These are phyloP conservation scores for Dichetophora obliterata DNA, from an alignment of 2,888 invertebrate genomes.

Conservation along the genomic window DNA sequence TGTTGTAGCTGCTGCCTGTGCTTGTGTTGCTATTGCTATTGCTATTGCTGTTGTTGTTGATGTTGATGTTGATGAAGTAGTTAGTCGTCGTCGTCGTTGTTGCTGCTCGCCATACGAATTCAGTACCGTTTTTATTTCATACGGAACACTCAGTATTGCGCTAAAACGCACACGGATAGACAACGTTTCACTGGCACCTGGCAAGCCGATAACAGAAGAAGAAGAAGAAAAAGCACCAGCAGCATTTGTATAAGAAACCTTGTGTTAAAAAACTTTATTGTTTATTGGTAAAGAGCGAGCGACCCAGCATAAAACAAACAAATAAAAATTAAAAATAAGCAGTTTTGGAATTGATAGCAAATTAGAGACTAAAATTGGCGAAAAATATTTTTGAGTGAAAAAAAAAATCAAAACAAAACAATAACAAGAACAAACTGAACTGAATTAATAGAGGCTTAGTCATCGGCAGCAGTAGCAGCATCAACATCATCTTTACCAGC, in stretches of 20 bases:
- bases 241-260: neutral
- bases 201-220: neutral
- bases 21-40: conserved; percentile 1
- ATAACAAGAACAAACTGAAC: conserved; percentile 37
- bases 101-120: conserved; percentile 49
- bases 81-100: conserved; percentile 17
- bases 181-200: conserved; percentile 46
- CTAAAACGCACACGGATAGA: conserved; percentile 47
- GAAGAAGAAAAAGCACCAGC: no score
- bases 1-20: conserved; percentile 44
- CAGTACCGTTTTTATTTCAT: conserved; percentile 67
- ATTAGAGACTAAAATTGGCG: no score
- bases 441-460: no score
- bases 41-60: neutral
- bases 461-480: conserved; percentile 17
- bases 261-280: no score
- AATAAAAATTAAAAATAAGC: no score
- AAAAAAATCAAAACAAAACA: conserved; percentile 46
- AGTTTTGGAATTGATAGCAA: no score
- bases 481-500: neutral
- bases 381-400: conserved; percentile 8
- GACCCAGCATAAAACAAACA: no score
- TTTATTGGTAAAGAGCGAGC: no score
- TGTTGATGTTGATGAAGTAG: neutral
- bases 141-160: conserved; percentile 49